Evolutionary conservation across 2,797 vertebrate species (phyloP).

Genomic region (Glyptemys insculpta): DNA sequence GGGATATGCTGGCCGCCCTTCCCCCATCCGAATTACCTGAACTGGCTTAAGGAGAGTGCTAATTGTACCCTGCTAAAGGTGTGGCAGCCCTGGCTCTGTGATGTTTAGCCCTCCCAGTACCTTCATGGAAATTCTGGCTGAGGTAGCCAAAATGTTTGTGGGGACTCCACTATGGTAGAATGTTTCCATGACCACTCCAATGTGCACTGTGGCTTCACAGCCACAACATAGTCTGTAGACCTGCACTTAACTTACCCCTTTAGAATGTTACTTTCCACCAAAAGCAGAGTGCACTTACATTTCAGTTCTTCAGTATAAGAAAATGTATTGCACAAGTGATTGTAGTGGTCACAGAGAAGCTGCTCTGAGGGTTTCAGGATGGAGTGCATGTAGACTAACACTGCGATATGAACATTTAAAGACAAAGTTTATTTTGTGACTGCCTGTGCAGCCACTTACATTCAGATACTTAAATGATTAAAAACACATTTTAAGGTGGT

Average conservation of each 20-base stretch:
- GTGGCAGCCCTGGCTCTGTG: background rate
- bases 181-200: background rate
- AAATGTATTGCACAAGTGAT: background rate
- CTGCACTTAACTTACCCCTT: too few species aligned
- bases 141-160: background rate
- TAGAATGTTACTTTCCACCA: too few species aligned
- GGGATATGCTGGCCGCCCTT: too few species aligned
- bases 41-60: background rate
- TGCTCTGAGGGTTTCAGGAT: background rate
- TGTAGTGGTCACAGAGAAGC: background rate
- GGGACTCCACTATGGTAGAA: background rate
- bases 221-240: background rate
- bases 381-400: background rate
- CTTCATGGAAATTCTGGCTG: background rate
- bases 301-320: too few species aligned
- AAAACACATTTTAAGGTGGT: background rate
- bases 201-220: background rate
- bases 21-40: background rate
- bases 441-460: background rate
- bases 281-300: too few species aligned
- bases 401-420: background rate
- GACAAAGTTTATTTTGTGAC: background rate
- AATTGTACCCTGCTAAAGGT: background rate
- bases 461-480: background rate
- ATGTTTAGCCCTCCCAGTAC: background rate